Conservation (phyloP, 2,797 vertebrate species). For the Anomalospiza imberbis region DNA sequence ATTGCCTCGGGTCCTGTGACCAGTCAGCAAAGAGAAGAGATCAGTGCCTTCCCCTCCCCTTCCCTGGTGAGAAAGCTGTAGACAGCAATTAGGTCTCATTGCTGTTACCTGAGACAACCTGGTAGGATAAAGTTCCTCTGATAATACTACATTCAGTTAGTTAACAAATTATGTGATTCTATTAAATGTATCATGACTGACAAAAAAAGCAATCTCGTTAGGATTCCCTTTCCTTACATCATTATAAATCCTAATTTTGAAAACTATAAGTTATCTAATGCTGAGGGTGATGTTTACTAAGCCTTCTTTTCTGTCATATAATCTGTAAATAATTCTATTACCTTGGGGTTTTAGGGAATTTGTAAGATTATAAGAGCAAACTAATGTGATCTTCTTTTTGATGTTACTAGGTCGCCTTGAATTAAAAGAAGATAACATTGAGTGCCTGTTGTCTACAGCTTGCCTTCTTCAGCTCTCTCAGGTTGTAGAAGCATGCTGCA, state of each 20-base stretch:
- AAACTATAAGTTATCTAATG: background rate
- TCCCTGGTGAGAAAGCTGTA: background rate
- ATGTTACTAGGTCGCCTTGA: slow-evolving; percentile 86
- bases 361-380: background rate
- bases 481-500: slow-evolving; percentile 95
- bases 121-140: background rate
- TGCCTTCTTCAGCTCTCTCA: slow-evolving; percentile 94
- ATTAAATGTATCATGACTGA: background rate
- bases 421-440: slow-evolving; percentile 95
- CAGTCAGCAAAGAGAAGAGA: background rate
- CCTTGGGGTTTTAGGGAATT: background rate
- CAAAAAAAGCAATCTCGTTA: background rate
- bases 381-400: slow-evolving; percentile 28
- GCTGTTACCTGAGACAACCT: background rate
- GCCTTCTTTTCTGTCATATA: background rate
- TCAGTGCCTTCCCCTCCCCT: background rate
- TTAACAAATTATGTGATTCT: background rate
- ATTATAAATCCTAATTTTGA: background rate
- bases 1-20: background rate
- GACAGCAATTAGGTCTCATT: background rate
- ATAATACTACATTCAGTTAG: background rate
- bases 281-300: background rate
- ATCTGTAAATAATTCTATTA: background rate
- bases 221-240: background rate
- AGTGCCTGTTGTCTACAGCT: slow-evolving; percentile 92